phyloP scores from a whole-genome alignment of 1,140 invertebrate genomes.

The Tyrophagus putrescentiae region DNA sequence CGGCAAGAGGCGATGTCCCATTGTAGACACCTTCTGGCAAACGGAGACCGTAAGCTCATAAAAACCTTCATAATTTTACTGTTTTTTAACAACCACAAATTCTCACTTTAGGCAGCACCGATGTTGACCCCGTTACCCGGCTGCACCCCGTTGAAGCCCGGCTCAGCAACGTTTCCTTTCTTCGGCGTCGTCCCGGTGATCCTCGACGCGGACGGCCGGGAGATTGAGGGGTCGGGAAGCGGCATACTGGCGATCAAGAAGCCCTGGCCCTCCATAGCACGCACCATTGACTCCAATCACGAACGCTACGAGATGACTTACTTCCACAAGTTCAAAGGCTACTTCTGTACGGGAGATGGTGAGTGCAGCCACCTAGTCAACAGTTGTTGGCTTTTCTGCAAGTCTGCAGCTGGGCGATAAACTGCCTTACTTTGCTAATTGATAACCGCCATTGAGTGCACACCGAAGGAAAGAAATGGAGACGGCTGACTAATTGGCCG shows the following conservation, averaged over 20 bases:
- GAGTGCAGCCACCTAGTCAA: not conserved
- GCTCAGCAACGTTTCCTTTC: conserved; percentile 87
- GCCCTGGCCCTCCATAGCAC: conserved; percentile 95
- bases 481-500: not conserved
- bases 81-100: not conserved
- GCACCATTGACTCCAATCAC: conserved; percentile 79
- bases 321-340: conserved; percentile 87
- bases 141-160: conserved; percentile 87
- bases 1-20: conserved; percentile 50
- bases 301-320: conserved; percentile 83
- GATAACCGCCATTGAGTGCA: too few relatives aligned
- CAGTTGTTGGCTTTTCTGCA: too few relatives aligned
- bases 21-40: conserved; percentile 98
- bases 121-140: conserved; percentile 87
- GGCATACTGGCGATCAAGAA: conserved; percentile 56
- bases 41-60: conserved; percentile 58
- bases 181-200: conserved; percentile 81
- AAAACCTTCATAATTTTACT: not conserved
- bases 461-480: not conserved
- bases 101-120: conserved; percentile 32
- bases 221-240: conserved; percentile 73
- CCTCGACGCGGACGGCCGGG: conserved; percentile 68
- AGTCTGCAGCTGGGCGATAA: too few relatives aligned
- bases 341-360: conserved; percentile 95
- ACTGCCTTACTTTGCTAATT: too few relatives aligned